A percentile compares a stretch with the other conserved stretches of the same genome.
Conservation (phyloP, 2,888 invertebrate genomes). For the Agonopterix heracliana region DNA sequence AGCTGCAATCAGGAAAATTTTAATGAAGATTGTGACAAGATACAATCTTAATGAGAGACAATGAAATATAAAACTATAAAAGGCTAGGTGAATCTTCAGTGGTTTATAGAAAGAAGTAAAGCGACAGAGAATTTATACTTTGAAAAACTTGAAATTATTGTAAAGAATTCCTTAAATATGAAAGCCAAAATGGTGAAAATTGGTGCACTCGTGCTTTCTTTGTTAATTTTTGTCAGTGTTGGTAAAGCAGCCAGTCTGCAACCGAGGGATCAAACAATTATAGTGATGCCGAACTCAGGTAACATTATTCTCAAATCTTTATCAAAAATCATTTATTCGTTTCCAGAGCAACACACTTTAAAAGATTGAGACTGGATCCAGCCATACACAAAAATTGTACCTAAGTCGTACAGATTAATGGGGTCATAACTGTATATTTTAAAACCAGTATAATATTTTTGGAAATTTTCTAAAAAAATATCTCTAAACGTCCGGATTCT, state of each 20-base stretch:
- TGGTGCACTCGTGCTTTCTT: not conserved
- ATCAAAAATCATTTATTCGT: too few species aligned
- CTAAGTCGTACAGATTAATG: too few species aligned
- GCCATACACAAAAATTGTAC: too few species aligned
- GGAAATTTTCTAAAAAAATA: too few species aligned
- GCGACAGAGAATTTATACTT: not conserved
- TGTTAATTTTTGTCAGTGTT: not conserved
- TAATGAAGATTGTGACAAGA: not conserved
- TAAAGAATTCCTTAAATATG: too few species aligned
- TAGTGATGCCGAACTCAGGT: slow-evolving; percentile 23
- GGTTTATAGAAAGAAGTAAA: not conserved
- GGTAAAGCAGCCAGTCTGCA: slow-evolving; percentile 1
- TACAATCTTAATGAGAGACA: not conserved
- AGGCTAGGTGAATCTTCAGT: not conserved
- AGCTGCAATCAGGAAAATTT: not conserved
- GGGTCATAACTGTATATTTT: too few species aligned
- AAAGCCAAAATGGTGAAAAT: too few species aligned
- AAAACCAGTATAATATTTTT: too few species aligned
- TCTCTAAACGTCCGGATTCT: too few species aligned
- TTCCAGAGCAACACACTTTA: too few species aligned
- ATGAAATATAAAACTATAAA: not conserved
- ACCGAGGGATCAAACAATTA: slow-evolving; percentile 19
- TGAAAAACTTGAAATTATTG: too few species aligned
- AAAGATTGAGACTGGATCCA: too few species aligned
- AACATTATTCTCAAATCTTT: not conserved